Evolutionary conservation across 1,140 invertebrate species (phyloP), one percentile per base, ranked within the genome.

Genomic region (Ostrea denselamellosa): DNA sequence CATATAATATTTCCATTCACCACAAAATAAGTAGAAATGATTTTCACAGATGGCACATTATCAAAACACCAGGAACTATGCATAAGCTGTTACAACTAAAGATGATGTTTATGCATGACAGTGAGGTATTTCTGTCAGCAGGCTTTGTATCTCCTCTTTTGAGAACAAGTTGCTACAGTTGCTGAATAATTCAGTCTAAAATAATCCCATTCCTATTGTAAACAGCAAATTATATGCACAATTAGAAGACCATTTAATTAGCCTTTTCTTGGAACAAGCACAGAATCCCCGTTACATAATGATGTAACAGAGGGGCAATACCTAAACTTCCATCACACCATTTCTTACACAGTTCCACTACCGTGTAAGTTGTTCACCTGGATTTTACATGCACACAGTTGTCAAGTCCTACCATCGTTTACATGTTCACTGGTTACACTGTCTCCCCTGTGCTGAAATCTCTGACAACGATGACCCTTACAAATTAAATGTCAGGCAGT

Each of bases 191-290:
- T 77, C 25, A 77, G 22, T 34, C 12, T 77, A 25, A 77, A 10
- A 34, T 34, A 77, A 77, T 34, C 68, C 68, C 68, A 28, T 34
- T 77, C 25, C 68, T 34, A 71, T 28, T 71, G 68, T 71, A 71
- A 14, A 71, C 28, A 25, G 68, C 68, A 77, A 44, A 77, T 34
- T 77, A 8, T 25, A 77, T 77, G 68, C 68, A 77, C 68, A 77
- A 77, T 77, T 28, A 77, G 28, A 25, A 34, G 25, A 25, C 28
- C 17, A 62, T 62, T n/a, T n/a, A 62, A 62, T 62, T 62, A n/a
- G n/a, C 56, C 17, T 77, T 77, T 77, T 77, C 68, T 77, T 77
- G 68, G 68, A 77, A 77, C 68, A 28, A 77, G 25, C 25, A 12
- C 68, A 77, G 68, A 12, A 77, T 12, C 68, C 25, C 14, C 28